Conservation (phyloP, 2,113 vertebrate species). For the Potamarius usumacintae region DNA sequence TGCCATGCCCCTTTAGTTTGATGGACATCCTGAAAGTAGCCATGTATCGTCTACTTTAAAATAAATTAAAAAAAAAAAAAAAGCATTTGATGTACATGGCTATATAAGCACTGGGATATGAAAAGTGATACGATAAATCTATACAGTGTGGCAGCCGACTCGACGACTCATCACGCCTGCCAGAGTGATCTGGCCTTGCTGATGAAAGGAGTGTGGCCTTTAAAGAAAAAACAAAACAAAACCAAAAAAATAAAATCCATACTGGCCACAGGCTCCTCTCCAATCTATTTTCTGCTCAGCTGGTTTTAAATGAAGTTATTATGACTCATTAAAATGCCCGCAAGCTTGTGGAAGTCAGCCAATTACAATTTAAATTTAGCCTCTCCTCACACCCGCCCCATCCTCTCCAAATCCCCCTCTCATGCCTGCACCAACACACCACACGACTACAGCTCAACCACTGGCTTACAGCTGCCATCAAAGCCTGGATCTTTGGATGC, state of each 20-base stretch:
- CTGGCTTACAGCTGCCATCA: slow-evolving; percentile 59
- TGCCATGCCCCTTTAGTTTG: background rate
- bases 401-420: slow-evolving; percentile 64
- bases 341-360: slow-evolving; percentile 99
- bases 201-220: slow-evolving; percentile 58
- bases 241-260: slow-evolving; percentile 85
- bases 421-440: slow-evolving; percentile 61
- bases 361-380: slow-evolving; percentile 99
- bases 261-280: slow-evolving; percentile 98
- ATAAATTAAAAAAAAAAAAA: background rate
- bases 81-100: background rate
- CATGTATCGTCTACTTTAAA: background rate
- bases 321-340: slow-evolving; percentile 99
- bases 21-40: background rate
- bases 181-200: slow-evolving; percentile 16
- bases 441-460: slow-evolving; percentile 47
- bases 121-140: slow-evolving; percentile 47
- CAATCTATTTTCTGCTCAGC: slow-evolving; percentile 99
- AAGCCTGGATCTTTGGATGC: slow-evolving; percentile 53
- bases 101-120: background rate
- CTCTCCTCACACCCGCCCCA: slow-evolving; percentile 71
- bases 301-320: slow-evolving; percentile 99
- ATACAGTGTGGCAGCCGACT: slow-evolving; percentile 37
- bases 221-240: slow-evolving; percentile 67
- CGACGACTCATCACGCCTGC: slow-evolving; percentile 19